A percentile compares a stretch with the other conserved stretches of the same genome.
phyloP scores from a whole-genome alignment of 2,888 invertebrate species.

The Cerceris ruficornis region DNA sequence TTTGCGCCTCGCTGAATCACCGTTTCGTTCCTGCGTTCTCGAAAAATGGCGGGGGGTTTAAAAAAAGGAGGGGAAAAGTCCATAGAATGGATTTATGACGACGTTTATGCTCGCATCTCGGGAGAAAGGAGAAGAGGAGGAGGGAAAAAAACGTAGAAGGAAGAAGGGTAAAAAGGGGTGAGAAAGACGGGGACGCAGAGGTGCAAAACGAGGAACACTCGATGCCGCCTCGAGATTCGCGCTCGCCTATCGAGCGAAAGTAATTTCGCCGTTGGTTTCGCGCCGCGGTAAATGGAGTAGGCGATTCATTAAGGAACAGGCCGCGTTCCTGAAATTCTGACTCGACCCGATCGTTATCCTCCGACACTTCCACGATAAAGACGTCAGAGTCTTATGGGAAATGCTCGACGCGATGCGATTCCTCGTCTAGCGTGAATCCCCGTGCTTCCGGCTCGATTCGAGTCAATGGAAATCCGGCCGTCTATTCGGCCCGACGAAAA shows the following conservation, averaged over 20 bases:
- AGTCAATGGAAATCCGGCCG: conserved; percentile 11
- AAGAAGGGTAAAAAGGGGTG: background rate
- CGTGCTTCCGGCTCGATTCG: conserved; percentile 1
- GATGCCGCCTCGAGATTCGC: conserved; percentile 30
- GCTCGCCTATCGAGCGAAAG: conserved; percentile 57
- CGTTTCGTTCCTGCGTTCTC: too few species aligned
- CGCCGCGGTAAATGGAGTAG: conserved; percentile 54
- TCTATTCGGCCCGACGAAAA: background rate
- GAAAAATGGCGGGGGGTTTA: too few species aligned
- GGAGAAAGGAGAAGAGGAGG: background rate
- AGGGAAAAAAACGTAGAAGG: background rate
- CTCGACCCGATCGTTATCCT: conserved; percentile 54
- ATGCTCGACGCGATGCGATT: conserved; percentile 20
- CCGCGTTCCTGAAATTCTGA: conserved; percentile 59
- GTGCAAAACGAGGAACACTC: conserved; percentile 44
- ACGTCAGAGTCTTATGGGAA: conserved; percentile 33
- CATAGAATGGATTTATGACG: conserved; percentile 24
- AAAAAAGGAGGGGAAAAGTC: background rate
- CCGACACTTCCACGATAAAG: conserved; percentile 34
- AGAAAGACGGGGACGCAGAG: conserved; percentile 5
- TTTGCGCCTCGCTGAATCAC: conserved; percentile 2
- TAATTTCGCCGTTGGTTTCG: conserved; percentile 44
- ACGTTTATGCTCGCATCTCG: conserved; percentile 15
- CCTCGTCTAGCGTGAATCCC: background rate
- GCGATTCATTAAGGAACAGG: conserved; percentile 63